Base-by-base conservation (phyloP, 2,888 invertebrate species). In the Drosophila flavopinicola region DNA sequence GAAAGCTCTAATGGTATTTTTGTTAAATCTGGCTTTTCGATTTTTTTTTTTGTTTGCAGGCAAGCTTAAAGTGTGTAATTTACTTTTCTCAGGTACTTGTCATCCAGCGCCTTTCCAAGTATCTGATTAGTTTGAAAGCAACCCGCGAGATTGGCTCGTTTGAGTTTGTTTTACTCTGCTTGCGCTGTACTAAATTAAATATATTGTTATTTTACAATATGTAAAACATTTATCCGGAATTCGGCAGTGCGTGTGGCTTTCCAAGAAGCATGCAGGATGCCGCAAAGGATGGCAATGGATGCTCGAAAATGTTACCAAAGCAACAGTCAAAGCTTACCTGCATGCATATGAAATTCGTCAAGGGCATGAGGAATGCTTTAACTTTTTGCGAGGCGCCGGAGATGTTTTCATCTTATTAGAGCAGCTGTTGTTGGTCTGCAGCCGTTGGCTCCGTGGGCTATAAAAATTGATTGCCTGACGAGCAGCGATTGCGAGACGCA, bases 161-260 rank as follows among this genome's bases (percentile, higher is more conserved):
- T 25, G 3, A n/a, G 11, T 10, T n/a, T 30, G 20, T 23, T 39
- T 45, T 29, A 11, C 17, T 32, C 49, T 13, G 17, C 7, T 7
- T 27, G 44, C 23, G 15, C 35, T 38, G 45, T 45, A 45, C 23
- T 4, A 32, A 35, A 58, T 75, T 63, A 53, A 53, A 23, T 44
- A 64, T 61, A 83, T 83, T 85, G 71, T 79, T 77, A 66, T 79
- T 86, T 73, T 66, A 76, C 64, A 79, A 84, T 77, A 86, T 86
- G 73, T 57, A 72, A 79, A 76, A 61, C 66, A 73, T 84, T 79
- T 84, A 57, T 56, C 37, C 38, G 56, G 61, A 82, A 82, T 78
- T 63, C 38, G 39, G 41, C 41, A 51, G 37, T 33, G 37, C 30
- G 49, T 52, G 13, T 17, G 24, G 49, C 49, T 42, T 32, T 15